A percentile compares a stretch with the other conserved stretches of the same genome.
phyloP scores from a whole-genome alignment of 2,888 invertebrate genomes.

The Phyllotreta striolata region DNA sequence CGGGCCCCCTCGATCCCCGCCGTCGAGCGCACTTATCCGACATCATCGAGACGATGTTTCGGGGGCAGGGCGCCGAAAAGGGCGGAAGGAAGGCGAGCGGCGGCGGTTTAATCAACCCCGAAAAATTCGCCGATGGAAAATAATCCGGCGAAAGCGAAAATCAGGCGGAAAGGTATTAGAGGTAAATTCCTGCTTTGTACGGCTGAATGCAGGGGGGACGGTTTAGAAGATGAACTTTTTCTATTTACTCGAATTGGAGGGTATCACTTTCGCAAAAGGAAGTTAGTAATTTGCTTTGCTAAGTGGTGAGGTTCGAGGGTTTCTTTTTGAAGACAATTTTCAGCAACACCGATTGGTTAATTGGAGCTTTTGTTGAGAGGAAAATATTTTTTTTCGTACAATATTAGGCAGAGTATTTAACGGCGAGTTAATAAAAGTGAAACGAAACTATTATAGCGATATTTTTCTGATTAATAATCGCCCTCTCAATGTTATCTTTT shows the following conservation, averaged over 20 bases:
- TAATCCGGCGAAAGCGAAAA: not conserved
- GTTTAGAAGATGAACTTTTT: conserved; percentile 6
- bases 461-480: too few relatives aligned
- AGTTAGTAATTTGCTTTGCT: conserved; percentile 3
- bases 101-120: conserved; percentile 10
- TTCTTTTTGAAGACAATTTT: too few relatives aligned
- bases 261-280: not conserved
- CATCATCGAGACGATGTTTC: conserved; percentile 1
- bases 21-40: not conserved
- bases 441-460: too few relatives aligned
- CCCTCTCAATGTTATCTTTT: not conserved
- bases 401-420: too few relatives aligned
- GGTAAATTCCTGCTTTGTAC: too few relatives aligned
- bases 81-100: not conserved
- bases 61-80: not conserved
- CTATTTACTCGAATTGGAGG: not conserved
- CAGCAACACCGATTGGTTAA: too few relatives aligned
- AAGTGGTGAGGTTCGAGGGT: not conserved
- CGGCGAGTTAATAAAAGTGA: too few relatives aligned
- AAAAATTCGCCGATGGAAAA: conserved; percentile 12
- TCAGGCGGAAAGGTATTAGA: too few relatives aligned
- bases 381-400: too few relatives aligned
- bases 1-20: not conserved
- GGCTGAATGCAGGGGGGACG: too few relatives aligned
- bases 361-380: too few relatives aligned